Evolutionary conservation across 1,140 invertebrate genomes (phyloP).

Genomic region (Trinorchestia longiramus): DNA sequence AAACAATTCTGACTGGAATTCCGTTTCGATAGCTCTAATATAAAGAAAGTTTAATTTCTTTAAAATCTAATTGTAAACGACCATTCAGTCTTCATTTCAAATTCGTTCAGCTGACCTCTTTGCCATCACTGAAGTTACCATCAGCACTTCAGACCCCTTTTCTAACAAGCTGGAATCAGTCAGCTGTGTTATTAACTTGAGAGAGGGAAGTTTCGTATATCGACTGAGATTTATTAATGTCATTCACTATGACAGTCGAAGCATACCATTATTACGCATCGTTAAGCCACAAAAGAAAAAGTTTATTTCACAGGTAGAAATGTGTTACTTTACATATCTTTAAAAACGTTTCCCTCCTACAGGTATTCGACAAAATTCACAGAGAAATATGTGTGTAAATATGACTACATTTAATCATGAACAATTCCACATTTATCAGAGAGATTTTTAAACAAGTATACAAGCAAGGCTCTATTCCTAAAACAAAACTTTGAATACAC

Average conservation of each 20-base stretch:
- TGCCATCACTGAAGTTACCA: not conserved
- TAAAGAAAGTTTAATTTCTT: not conserved
- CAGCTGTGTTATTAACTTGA: not conserved
- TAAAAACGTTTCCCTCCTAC: too few species aligned
- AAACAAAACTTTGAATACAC: conserved; percentile 39
- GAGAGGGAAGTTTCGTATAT: not conserved
- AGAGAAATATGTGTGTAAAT: not conserved
- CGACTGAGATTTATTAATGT: not conserved
- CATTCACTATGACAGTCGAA: not conserved
- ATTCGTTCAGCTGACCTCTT: not conserved
- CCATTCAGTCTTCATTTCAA: not conserved
- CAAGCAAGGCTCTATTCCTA: not conserved
- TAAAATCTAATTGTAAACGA: not conserved
- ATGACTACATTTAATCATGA: not conserved
- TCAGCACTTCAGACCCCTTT: not conserved
- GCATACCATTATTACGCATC: not conserved
- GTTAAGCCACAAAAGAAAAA: not conserved
- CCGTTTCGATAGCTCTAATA: not conserved
- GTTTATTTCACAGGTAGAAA: not conserved
- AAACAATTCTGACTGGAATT: not conserved
- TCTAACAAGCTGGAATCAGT: not conserved
- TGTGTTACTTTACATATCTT: too few species aligned
- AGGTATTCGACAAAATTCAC: too few species aligned
- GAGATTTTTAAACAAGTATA: not conserved
- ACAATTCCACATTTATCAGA: not conserved